These are phyloP conservation scores for Poecile montanus DNA, from an alignment of 2,797 vertebrate genomes.

Conservation along the genomic window DNA sequence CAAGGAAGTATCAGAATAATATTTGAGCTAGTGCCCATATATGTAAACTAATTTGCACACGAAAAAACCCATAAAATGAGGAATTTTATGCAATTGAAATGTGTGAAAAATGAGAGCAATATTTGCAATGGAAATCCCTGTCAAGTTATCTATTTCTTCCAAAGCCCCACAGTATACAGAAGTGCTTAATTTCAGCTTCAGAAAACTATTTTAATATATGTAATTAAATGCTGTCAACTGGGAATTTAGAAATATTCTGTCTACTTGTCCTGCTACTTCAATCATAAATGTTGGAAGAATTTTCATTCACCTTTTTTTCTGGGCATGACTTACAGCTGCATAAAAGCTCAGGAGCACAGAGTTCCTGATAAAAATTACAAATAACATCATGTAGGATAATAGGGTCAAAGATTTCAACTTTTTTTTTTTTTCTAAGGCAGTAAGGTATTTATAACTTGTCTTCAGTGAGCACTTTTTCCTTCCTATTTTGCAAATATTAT, in stretches of 20 bases:
- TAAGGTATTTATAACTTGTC: background rate
- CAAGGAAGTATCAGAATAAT: background rate
- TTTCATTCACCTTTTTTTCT: background rate
- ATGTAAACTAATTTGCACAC: background rate
- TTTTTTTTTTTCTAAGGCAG: background rate
- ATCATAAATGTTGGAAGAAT: background rate
- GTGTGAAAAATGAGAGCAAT: conserved; percentile 21
- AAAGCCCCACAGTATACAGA: background rate
- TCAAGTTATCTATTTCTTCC: background rate
- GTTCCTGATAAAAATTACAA: background rate
- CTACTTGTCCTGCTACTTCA: background rate
- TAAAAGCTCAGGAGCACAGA: background rate
- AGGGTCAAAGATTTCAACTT: background rate
- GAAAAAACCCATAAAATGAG: background rate
- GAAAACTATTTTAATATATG: conserved; percentile 29
- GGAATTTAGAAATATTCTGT: background rate
- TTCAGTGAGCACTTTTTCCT: background rate
- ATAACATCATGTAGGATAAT: background rate
- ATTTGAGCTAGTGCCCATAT: background rate
- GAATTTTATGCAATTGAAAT: conserved; percentile 2
- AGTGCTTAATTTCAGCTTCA: conserved; percentile 12
- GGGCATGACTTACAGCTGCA: background rate
- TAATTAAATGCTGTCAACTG: background rate
- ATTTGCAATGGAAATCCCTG: conserved; percentile 53
- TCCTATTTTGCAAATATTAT: conserved; percentile 27